These are phyloP conservation scores for Clusia tigrina DNA, from an alignment of 2,888 invertebrate species.

Conservation along the genomic window DNA sequence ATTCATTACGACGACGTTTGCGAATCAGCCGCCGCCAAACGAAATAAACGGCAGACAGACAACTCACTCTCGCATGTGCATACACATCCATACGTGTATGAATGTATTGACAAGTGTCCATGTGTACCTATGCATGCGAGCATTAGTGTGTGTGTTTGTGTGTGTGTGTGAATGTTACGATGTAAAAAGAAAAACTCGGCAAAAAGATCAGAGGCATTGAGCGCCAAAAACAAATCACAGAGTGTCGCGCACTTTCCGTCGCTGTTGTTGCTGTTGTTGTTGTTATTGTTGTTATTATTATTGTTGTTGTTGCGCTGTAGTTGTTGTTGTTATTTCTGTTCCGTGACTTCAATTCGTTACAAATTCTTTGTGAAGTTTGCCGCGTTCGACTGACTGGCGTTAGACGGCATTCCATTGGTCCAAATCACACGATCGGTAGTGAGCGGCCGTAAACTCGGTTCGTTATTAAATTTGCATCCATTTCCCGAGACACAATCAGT, in stretches of 20 bases:
- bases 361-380: constrained; percentile 26
- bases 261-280: neutral
- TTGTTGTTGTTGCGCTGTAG: neutral
- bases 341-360: constrained; percentile 5
- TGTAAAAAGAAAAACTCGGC: neutral
- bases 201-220: constrained; percentile 18
- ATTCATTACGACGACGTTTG: neutral
- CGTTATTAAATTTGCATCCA: too few relatives aligned
- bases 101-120: too few relatives aligned
- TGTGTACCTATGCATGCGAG: too few relatives aligned
- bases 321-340: neutral
- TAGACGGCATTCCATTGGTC: constrained; percentile 24
- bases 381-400: constrained; percentile 19
- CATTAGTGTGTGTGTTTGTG: too few relatives aligned
- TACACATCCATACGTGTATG: too few relatives aligned
- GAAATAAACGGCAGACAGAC: too few relatives aligned
- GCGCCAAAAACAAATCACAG: constrained; percentile 24
- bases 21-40: neutral
- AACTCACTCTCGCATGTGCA: too few relatives aligned
- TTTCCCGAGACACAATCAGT: too few relatives aligned
- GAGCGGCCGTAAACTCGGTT: too few relatives aligned
- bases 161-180: too few relatives aligned
- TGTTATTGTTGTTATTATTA: neutral
- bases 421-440: too few relatives aligned
- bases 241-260: constrained; percentile 20